These are phyloP conservation scores for Thunnus albacares DNA, from an alignment of 2,797 vertebrate species.

Conservation along the genomic window DNA sequence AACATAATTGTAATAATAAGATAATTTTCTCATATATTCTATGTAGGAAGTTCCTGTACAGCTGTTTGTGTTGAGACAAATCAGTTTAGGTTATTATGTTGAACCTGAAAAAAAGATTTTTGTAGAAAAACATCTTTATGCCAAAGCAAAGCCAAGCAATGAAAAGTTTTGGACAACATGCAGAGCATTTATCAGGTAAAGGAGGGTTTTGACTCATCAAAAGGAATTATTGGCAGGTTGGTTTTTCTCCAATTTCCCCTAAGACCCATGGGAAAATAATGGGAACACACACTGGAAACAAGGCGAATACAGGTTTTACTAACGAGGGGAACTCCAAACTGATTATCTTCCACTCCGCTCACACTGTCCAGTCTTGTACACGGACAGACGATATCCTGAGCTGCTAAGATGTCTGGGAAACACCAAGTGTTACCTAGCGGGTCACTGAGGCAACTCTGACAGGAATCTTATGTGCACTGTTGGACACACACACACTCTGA, in stretches of 20 bases:
- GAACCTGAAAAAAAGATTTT: not conserved
- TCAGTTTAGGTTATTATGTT: not conserved
- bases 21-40: not conserved
- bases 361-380: constrained; percentile 8
- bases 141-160: not conserved
- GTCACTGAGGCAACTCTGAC: constrained; percentile 69
- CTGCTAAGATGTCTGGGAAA: constrained; percentile 63
- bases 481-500: constrained; percentile 44
- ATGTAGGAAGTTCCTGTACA: not conserved
- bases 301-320: constrained; percentile 14
- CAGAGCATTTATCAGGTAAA: not conserved
- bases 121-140: not conserved
- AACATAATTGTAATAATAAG: no score
- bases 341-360: not conserved
- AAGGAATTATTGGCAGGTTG: constrained; percentile 6
- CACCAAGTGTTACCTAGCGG: constrained; percentile 61
- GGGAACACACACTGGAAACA: constrained; percentile 4
- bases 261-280: constrained; percentile 6
- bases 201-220: constrained; percentile 13
- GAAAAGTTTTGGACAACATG: not conserved
- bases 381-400: constrained; percentile 40
- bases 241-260: constrained; percentile 1
- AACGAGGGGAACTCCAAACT: constrained; percentile 11
- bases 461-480: constrained; percentile 61
- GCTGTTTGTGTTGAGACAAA: not conserved